A percentile compares a stretch with the other conserved stretches of the same genome.
phyloP scores from a whole-genome alignment of 92 coral and sea anemone genomes.

The Parazoanthus darwini region DNA sequence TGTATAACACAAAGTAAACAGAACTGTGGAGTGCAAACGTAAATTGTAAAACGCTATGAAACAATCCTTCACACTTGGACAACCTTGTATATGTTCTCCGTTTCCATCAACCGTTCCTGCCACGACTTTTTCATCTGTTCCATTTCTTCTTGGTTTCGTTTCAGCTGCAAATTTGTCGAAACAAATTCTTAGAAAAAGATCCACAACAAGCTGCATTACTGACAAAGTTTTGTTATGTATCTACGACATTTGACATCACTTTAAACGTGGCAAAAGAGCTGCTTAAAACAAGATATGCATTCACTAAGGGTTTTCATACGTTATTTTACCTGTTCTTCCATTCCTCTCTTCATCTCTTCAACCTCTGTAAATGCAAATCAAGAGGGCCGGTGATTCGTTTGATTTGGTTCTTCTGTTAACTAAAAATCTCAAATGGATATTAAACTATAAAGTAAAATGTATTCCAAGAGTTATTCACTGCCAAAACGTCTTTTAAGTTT shows the following conservation, averaged over 20 bases:
- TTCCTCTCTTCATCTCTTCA: constrained; percentile 80
- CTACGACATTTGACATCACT: background rate
- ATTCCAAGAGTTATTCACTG: background rate
- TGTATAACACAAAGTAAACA: background rate
- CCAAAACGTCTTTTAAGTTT: too few relatives aligned
- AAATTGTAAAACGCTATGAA: background rate
- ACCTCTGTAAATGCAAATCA: constrained; percentile 62
- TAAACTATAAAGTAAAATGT: background rate
- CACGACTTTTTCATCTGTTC: constrained; percentile 94
- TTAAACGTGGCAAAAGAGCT: too few relatives aligned
- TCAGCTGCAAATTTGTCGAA: constrained; percentile 50
- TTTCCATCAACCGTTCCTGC: constrained; percentile 82
- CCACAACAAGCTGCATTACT: background rate
- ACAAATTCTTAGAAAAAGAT: background rate
- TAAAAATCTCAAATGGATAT: too few relatives aligned
- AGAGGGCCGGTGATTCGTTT: background rate
- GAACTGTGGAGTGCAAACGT: background rate
- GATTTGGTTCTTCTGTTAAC: background rate
- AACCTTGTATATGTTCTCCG: constrained; percentile 82
- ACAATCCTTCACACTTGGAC: background rate
- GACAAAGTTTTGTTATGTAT: background rate
- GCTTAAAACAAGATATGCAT: too few relatives aligned
- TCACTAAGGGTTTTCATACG: background rate
- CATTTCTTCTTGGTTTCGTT: constrained; percentile 88
- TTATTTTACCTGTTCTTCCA: constrained; percentile 82